Base-by-base conservation (phyloP, 2,797 vertebrate species). In the Staurois parvus region DNA sequence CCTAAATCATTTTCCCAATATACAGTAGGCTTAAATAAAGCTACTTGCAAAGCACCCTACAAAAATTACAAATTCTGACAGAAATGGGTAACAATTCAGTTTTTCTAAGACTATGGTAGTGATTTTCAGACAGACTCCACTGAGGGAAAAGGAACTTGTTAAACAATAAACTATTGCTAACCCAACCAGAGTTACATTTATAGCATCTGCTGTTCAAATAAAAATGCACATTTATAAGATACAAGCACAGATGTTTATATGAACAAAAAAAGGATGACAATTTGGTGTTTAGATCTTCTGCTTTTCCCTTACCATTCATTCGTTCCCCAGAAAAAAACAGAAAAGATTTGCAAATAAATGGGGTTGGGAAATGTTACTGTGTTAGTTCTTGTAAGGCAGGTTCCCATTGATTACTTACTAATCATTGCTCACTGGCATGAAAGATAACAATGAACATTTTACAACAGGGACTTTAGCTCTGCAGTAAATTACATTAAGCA, bases 391-490 rank as follows among this genome's bases (percentile, higher is more conserved):
- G 62, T 66, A 19, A 37, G 62, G 59, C 62, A 67, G 59, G 56
- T 64, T 77, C 24, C 29, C 30, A 70, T 80, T 69, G 78, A 80
- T 80, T 70, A 59, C 10, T 59, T 59, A 72, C 45, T 56, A 45
- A 70, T 72, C 67, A 80, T 72, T 80, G 64, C 29, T 45, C 32
- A 29, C 45, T 72, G 66, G 28, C 37, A 70, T 72, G 66, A 70
- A 64, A 66, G 32, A 78, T 56, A 80, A 80, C 78, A 70, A 80
- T 80, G 45, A 56, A 70, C 40, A 32, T 42, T 32, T 80, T 72
- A 52, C n/a, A 30, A 72, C 8, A 68, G 64, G 42, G 78, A 80
- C 5, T 52, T 70, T 52, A 32, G 24, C 62, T 67, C 78, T 72
- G 42, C 67, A 70, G 42, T 28, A 72, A 42, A 70, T 80, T 24